A percentile compares a stretch with the other conserved stretches of the same genome.
phyloP scores from a whole-genome alignment of 2,113 vertebrate genomes.

The Rostratula benghalensis region DNA sequence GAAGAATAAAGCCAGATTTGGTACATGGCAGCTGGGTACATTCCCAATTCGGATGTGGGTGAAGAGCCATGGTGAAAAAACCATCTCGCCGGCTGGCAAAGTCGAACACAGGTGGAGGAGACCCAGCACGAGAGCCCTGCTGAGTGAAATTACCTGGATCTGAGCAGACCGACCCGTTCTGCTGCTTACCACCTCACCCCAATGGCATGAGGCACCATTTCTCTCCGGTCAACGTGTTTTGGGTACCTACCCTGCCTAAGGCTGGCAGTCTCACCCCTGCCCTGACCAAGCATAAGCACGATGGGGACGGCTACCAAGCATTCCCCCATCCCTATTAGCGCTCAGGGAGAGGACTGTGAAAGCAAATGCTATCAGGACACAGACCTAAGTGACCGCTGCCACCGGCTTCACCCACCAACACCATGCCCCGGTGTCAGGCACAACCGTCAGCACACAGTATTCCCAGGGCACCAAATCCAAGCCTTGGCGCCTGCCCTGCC shows the following conservation, averaged over 20 bases:
- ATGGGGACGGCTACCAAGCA: fast-evolving
- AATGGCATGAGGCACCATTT: background rate
- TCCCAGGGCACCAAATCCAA: background rate
- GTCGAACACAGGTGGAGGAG: background rate
- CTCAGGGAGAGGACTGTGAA: background rate
- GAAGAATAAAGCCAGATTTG: background rate
- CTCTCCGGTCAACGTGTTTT: background rate
- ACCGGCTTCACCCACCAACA: background rate
- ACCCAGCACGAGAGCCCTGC: background rate
- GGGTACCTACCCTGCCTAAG: background rate
- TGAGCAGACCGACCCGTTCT: background rate
- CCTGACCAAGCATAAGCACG: background rate
- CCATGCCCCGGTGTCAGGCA: fast-evolving
- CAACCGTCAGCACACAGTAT: fast-evolving
- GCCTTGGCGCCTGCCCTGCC: background rate
- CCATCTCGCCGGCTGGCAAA: background rate
- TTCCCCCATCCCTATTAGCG: background rate
- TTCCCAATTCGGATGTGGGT: fast-evolving
- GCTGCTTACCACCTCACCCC: background rate
- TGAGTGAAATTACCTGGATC: background rate
- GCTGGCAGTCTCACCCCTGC: background rate
- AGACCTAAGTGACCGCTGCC: fast-evolving
- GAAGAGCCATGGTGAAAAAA: background rate
- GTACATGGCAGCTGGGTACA: background rate
- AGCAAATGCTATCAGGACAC: fast-evolving